A percentile compares a stretch with the other conserved stretches of the same genome.
phyloP scores from a whole-genome alignment of 2,797 vertebrate species.

The Moxostoma hubbsi region DNA sequence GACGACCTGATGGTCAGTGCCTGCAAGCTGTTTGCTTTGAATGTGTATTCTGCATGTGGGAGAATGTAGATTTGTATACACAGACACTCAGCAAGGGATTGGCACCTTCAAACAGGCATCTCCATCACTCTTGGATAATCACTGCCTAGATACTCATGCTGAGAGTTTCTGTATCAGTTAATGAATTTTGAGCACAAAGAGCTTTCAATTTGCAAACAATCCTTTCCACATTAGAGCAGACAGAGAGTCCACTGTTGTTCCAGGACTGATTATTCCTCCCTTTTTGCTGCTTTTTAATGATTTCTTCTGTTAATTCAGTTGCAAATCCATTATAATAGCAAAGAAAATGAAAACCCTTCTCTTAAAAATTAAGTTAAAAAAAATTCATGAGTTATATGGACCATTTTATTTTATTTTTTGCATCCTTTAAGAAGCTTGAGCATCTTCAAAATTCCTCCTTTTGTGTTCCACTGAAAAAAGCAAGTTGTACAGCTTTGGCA shows the following conservation, averaged over 20 bases:
- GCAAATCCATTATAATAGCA: constrained; percentile 8
- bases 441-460: too few species aligned
- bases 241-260: neutral
- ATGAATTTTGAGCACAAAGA: constrained; percentile 26
- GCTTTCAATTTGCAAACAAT: constrained; percentile 45
- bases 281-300: constrained; percentile 31
- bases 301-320: neutral
- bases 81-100: constrained; percentile 3
- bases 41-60: constrained; percentile 5
- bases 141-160: too few species aligned
- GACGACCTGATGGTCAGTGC: constrained; percentile 6
- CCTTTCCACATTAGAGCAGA: constrained; percentile 20
- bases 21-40: neutral
- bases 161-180: constrained; percentile 23
- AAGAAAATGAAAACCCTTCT: neutral
- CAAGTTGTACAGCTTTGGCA: too few species aligned
- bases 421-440: too few species aligned
- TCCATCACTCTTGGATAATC: constrained; percentile 22
- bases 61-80: neutral
- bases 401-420: too few species aligned
- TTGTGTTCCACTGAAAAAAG: too few species aligned
- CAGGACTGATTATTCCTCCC: constrained; percentile 22
- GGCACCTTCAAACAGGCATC: constrained; percentile 6
- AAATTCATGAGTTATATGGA: too few species aligned
- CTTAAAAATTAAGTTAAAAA: too few species aligned